phyloP scores from a whole-genome alignment of 2,113 vertebrate genomes.

The Bostrychus sinensis region DNA sequence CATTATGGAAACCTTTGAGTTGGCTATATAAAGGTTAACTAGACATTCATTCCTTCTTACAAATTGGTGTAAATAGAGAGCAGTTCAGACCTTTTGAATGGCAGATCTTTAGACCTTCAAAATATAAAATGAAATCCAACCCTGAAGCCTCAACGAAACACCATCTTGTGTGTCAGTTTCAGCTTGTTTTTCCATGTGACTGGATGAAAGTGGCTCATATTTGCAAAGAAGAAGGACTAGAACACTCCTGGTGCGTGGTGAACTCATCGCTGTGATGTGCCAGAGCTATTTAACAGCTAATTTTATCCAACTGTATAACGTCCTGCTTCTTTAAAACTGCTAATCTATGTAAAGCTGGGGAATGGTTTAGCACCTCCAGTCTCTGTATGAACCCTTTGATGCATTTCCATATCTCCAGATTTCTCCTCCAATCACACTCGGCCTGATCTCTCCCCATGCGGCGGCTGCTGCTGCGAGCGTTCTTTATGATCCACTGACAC shows the following conservation, averaged over 20 bases:
- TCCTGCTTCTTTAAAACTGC: neutral
- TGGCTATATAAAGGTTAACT: no score
- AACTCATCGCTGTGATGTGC: neutral
- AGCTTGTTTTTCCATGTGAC: no score
- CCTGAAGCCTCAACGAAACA: no score
- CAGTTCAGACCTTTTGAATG: no score
- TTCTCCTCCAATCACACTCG: conserved; percentile 12
- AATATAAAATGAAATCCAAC: no score
- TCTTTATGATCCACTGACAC: conserved; percentile 36
- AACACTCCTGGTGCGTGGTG: neutral
- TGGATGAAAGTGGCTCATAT: no score
- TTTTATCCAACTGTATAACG: neutral
- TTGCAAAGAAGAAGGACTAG: neutral
- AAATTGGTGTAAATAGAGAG: no score
- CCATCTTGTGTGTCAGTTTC: no score
- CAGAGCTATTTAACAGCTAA: neutral
- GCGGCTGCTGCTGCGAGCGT: conserved; percentile 2
- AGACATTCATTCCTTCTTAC: no score
- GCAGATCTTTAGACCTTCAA: no score
- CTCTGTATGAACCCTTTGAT: conserved; percentile 14
- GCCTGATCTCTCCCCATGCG: conserved; percentile 6
- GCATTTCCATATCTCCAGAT: neutral
- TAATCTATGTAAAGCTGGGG: conserved; percentile 4
- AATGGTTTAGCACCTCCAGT: neutral
- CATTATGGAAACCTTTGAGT: no score